Conservation (phyloP, 2,888 invertebrate species). For the Junonia oenone region DNA sequence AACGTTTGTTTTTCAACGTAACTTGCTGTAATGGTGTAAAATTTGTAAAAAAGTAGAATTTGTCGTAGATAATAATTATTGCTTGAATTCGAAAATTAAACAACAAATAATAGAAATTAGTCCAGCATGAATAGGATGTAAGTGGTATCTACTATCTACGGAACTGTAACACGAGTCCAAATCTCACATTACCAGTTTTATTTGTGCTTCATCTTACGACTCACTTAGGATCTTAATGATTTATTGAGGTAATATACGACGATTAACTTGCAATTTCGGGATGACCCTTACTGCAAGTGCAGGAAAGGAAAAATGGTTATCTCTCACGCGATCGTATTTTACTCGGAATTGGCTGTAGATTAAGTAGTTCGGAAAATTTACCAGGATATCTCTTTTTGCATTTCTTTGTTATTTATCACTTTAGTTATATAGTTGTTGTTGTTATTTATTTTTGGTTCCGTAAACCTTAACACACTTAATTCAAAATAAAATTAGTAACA, state of each 20-base stretch:
- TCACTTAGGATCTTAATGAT: slow-evolving; percentile 45
- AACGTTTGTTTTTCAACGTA: too few relatives aligned
- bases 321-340: slow-evolving; percentile 65
- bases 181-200: neutral
- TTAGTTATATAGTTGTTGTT: neutral
- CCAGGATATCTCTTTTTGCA: neutral
- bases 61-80: too few relatives aligned
- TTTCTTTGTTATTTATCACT: neutral
- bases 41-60: too few relatives aligned
- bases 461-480: too few relatives aligned
- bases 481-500: too few relatives aligned
- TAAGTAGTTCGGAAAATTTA: slow-evolving; percentile 43
- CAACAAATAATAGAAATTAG: too few relatives aligned
- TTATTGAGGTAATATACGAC: slow-evolving; percentile 52
- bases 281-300: slow-evolving; percentile 55
- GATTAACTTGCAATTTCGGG: slow-evolving; percentile 69
- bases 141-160: too few relatives aligned
- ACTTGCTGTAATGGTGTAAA: too few relatives aligned
- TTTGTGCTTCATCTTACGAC: slow-evolving; percentile 18
- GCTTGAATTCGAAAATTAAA: too few relatives aligned
- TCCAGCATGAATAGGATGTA: too few relatives aligned
- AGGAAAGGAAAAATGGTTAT: slow-evolving; percentile 46
- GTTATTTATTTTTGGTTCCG: neutral
- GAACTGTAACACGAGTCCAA: neutral
- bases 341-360: slow-evolving; percentile 38